Percentiles rank a stretch among this genome's conserved stretches.
Evolutionary conservation across 2,888 invertebrate genomes (phyloP).

Genomic region (Apotomis betuletana): DNA sequence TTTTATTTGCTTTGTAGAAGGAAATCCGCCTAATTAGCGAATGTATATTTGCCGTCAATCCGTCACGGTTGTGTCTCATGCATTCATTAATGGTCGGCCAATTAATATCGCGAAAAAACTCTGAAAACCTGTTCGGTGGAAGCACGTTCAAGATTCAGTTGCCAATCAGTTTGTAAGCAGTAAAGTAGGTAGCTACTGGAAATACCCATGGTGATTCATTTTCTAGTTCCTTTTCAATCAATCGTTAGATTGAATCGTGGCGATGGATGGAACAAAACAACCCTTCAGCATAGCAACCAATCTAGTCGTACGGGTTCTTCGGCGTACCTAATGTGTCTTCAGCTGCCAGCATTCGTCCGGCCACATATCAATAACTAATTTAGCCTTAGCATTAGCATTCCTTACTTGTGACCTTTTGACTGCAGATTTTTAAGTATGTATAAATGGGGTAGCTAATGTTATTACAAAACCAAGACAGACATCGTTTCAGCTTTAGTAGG

Average conservation of each 20-base stretch:
- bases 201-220: not conserved
- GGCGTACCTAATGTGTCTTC: not conserved
- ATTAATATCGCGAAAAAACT: slow-evolving; percentile 21
- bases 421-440: slow-evolving; percentile 8
- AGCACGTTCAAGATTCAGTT: slow-evolving; percentile 8
- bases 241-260: slow-evolving; percentile 17
- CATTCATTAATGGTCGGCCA: slow-evolving; percentile 31
- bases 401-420: not conserved
- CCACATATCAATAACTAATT: slow-evolving; percentile 8
- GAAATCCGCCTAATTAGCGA: slow-evolving; percentile 63
- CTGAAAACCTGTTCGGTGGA: slow-evolving; percentile 17
- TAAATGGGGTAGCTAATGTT: slow-evolving; percentile 55
- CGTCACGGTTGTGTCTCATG: slow-evolving; percentile 49
- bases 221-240: slow-evolving; percentile 8
- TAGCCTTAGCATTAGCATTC: not conserved
- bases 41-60: slow-evolving; percentile 53
- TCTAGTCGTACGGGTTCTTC: slow-evolving; percentile 5
- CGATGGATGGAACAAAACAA: slow-evolving; percentile 16
- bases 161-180: slow-evolving; percentile 6
- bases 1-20: slow-evolving; percentile 38
- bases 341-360: slow-evolving; percentile 4
- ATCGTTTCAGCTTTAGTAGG: slow-evolving; percentile 69
- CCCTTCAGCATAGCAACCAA: not conserved
- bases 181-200: slow-evolving; percentile 20
- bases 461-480: slow-evolving; percentile 67